These are phyloP conservation scores for Chaenodraco wilsoni DNA, from an alignment of 2,797 vertebrate genomes.

Conservation along the genomic window DNA sequence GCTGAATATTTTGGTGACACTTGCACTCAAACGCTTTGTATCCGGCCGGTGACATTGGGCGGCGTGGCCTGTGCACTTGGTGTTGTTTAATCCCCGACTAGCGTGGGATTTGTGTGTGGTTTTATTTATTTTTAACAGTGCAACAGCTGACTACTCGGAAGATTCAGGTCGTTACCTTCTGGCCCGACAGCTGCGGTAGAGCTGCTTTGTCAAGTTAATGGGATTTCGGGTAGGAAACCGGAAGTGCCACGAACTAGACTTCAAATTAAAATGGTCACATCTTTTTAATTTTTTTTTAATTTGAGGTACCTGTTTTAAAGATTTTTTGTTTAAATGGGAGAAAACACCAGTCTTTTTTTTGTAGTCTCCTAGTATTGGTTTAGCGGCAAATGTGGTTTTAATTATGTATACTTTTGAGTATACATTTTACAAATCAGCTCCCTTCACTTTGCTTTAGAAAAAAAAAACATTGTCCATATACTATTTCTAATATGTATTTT, in stretches of 20 bases:
- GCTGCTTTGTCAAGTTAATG: slow-evolving; percentile 30
- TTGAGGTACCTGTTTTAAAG: no score
- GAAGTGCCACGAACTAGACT: slow-evolving; percentile 21
- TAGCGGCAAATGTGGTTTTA: neutral
- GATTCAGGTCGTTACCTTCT: slow-evolving; percentile 81
- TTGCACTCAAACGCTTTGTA: slow-evolving; percentile 1
- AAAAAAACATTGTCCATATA: neutral
- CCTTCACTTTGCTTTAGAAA: neutral
- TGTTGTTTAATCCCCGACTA: slow-evolving; percentile 76
- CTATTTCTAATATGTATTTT: neutral
- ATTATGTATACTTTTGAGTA: neutral
- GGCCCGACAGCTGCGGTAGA: slow-evolving; percentile 77
- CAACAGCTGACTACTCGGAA: slow-evolving; percentile 82
- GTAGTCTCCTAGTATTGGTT: neutral
- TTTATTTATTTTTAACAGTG: slow-evolving; percentile 85
- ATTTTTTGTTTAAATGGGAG: neutral
- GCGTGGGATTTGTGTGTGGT: slow-evolving; percentile 81
- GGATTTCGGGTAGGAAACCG: slow-evolving; percentile 1
- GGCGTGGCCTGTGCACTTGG: slow-evolving; percentile 48
- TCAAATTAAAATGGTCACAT: slow-evolving; percentile 59
- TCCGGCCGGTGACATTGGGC: slow-evolving; percentile 60
- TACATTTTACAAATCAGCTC: neutral
- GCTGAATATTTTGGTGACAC: slow-evolving; percentile 37
- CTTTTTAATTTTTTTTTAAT: no score
- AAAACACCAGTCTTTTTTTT: neutral